Conservation (phyloP, 37 sponge, comb jelly and placozoan genomes). For the Geodia barretti region DNA sequence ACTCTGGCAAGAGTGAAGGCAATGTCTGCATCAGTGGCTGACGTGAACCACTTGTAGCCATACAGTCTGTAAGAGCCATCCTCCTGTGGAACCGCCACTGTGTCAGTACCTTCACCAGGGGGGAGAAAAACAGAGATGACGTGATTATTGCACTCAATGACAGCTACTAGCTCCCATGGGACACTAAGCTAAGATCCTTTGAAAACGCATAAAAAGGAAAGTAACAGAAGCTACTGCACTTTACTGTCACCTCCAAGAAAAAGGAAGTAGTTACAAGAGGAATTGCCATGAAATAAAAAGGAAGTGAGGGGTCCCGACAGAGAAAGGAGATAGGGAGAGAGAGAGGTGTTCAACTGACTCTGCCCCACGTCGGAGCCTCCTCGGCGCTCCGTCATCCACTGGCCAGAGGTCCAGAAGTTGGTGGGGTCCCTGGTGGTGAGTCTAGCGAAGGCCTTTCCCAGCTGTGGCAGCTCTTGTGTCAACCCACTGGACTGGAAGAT, state of each 20-base stretch:
- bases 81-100: constrained; percentile 58
- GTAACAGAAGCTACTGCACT: too few species aligned
- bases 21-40: constrained; percentile 92
- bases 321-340: neutral
- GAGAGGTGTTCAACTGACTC: neutral
- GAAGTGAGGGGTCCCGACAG: neutral
- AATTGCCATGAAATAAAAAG: too few species aligned
- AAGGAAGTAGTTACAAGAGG: too few species aligned
- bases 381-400: constrained; percentile 97
- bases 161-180: too few species aligned
- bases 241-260: too few species aligned
- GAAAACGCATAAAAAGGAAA: too few species aligned
- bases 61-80: constrained; percentile 61
- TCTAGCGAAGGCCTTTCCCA: constrained; percentile 29
- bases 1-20: constrained; percentile 88
- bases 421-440: constrained; percentile 69
- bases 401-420: constrained; percentile 96
- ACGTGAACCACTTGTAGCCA: constrained; percentile 98
- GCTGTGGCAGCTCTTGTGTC: neutral
- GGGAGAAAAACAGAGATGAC: too few species aligned
- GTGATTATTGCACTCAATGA: too few species aligned
- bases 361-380: constrained; percentile 98
- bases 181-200: neutral
- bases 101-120: constrained; percentile 81
- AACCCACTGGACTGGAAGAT: neutral